phyloP scores from a whole-genome alignment of 2,113 vertebrate species.

The Panthera tigris region DNA sequence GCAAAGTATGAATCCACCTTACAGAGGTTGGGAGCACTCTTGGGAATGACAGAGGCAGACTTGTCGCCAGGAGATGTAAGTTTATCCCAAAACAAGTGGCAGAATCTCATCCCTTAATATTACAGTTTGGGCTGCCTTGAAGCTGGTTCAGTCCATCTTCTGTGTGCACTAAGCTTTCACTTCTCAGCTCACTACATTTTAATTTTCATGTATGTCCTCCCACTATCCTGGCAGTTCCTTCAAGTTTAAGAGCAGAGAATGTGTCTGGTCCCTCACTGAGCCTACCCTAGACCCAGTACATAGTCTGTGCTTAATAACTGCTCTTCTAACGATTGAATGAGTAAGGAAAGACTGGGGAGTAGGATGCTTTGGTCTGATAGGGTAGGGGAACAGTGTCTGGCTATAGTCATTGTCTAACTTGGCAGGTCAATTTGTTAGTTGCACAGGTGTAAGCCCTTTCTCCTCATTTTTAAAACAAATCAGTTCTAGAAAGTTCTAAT shows the following conservation, averaged over 20 bases:
- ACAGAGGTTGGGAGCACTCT: neutral
- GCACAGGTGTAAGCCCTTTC: neutral
- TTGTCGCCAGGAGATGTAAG: neutral
- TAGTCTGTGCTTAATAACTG: neutral
- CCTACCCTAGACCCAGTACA: no score
- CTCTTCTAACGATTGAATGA: neutral
- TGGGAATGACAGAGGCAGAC: neutral
- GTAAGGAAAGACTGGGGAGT: no score
- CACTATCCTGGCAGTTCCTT: neutral
- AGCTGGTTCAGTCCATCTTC: neutral
- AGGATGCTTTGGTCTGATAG: no score
- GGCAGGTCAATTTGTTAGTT: neutral
- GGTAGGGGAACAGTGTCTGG: neutral
- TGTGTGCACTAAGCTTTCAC: neutral
- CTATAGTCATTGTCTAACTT: neutral
- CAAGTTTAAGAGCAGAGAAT: neutral
- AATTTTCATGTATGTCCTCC: neutral
- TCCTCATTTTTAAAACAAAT: neutral
- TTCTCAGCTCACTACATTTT: neutral
- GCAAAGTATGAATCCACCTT: neutral
- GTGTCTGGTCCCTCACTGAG: neutral
- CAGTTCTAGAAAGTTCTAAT: neutral
- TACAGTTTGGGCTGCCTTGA: neutral
- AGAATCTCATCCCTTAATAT: neutral
- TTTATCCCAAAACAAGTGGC: neutral